phyloP scores from a whole-genome alignment of 2,113 vertebrate species.

The Ancistrus triradiatus region DNA sequence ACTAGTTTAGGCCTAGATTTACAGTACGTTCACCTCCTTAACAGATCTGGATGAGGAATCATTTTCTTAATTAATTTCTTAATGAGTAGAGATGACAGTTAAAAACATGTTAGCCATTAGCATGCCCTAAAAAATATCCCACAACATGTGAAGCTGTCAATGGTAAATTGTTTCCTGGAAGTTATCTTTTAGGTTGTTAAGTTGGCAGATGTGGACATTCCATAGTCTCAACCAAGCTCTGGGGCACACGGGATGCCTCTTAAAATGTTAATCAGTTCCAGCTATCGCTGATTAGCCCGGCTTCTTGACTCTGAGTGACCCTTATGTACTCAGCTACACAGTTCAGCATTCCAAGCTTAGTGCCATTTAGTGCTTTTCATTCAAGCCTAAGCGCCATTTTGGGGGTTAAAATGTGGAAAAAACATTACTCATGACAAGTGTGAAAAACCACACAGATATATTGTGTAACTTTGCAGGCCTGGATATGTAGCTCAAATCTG shows the following conservation, averaged over 20 bases:
- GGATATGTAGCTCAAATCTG: background rate
- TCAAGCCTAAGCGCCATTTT: too few species aligned
- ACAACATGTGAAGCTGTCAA: slow-evolving; percentile 12
- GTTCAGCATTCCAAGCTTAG: background rate
- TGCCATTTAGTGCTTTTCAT: background rate
- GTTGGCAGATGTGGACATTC: slow-evolving; percentile 3
- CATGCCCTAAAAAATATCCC: slow-evolving; percentile 32
- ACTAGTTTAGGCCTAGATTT: too few species aligned
- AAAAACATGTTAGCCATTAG: slow-evolving; percentile 58
- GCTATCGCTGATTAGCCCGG: background rate
- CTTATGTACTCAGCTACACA: slow-evolving; percentile 18
- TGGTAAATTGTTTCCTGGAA: slow-evolving; percentile 47
- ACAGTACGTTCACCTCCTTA: too few species aligned
- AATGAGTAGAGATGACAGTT: too few species aligned
- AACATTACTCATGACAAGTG: background rate
- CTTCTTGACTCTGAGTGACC: slow-evolving; percentile 5
- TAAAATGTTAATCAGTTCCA: slow-evolving; percentile 13
- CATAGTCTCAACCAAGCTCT: slow-evolving; percentile 21
- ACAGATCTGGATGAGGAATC: too few species aligned
- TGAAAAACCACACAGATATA: background rate
- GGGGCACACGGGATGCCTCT: background rate
- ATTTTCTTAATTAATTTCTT: too few species aligned
- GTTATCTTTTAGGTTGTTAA: slow-evolving; percentile 39
- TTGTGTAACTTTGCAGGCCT: too few species aligned
- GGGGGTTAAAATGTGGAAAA: background rate